Evolutionary conservation across 2,113 vertebrate species (phyloP), one percentile per base, ranked within the genome.

Genomic region (Spea bombifrons): DNA sequence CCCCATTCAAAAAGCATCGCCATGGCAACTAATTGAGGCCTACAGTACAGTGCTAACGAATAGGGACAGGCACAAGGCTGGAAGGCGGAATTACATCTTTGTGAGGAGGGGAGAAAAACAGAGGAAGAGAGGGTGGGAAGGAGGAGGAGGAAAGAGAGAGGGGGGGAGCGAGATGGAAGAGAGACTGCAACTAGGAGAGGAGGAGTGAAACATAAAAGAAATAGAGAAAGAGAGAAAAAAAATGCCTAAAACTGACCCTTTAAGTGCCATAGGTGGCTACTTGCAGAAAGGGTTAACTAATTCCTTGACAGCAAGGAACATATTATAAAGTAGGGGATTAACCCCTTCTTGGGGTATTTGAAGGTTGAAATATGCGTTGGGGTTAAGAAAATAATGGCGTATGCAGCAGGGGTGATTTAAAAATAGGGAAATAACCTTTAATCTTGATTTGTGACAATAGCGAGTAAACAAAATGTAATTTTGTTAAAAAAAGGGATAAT

Each of bases 11-110:
- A 74, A 80, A 74, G 64, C 64, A 74, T 80, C 44, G 12, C 71
- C 78, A 80, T 80, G 65, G 78, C 64, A 74, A 80, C 78, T 80
- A 80, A 80, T 80, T 59, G 52, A 80, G 71, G 52, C 71, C 64
- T 80, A 68, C 47, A 68, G 71, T 71, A 59, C 65, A 47, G 59
- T 45, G 77, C 53, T 74, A 80, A 74, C 78, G 53, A 80, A 80
- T 80, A 64, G 57, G 75, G 66, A 72, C 59, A 66, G 45, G 71
- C 30, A 64, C 71, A 74, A 73, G 53, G 53, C 71, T 67, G 78
- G 17, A 66, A 73, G 78, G 78, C 77, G 52, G 78, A 68, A 66
- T 80, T 71, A 57, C 63, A 80, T 73, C 70, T 73, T 49, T 43
- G 12, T 7, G 64, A 49, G 77, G 52, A 73, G 71, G 70, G 59